Base-by-base conservation (phyloP, 2,888 invertebrate species). In the Congeria kusceri region DNA sequence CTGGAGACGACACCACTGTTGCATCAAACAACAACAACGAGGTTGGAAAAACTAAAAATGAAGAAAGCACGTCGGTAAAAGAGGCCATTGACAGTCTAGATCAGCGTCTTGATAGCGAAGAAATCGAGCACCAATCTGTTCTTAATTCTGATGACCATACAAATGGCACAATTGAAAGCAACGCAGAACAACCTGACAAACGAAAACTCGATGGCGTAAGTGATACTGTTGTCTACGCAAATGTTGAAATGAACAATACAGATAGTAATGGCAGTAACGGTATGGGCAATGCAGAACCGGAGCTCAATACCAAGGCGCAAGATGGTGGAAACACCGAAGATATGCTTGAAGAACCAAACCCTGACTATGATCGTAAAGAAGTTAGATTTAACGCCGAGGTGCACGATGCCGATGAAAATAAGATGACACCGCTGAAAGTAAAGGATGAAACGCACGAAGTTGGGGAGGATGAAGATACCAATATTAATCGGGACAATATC, bases 311-410 rank as follows among this genome's bases (percentile, higher is more conserved):
- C 15, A 27, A 53, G 20, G 11, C 7, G 4, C 20, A 27, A 1
- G 59, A 62, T 39, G 67, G 59, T 5, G 39, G n/a, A 0, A 27
- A 65, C 27, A 57, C 23, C 1, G 57, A 39, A 13, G 49, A 32
- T 7, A 28, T 46, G 25, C 23, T 64, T 3, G 83, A 85, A 7
- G 89, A 88, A 74, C 90, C 88, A 0, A 75, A 85, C 53, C 86
- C 88, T 1, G 90, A 90, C 63, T 90, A 90, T 67, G 77, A 87
- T 29, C 77, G 80, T 9, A 90, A 90, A 73, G 86, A 83, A 62
- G 90, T 90, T 15, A 59, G 88, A 25, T 90, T 90, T 67, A 76
- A 71, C 2, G 62, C 74, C 11, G 74, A 84, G 69, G 85, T 86
- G 1, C 47, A 82, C 2, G 85, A 86, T 32, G 71, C 86, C 1